phyloP scores from a whole-genome alignment of 2,888 invertebrate genomes.

The Pterostichus madidus region DNA sequence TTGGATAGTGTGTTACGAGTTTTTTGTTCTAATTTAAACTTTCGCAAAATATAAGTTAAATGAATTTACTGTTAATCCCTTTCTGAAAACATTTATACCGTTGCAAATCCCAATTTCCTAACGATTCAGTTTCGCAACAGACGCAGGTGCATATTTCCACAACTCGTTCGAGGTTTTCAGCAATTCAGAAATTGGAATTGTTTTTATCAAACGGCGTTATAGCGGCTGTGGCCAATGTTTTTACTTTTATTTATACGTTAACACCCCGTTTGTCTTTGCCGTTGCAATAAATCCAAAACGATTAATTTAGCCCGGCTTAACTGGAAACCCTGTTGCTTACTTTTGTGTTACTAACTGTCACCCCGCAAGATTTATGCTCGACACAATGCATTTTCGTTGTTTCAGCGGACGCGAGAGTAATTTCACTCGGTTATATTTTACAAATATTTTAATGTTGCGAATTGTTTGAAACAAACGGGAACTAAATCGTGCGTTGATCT shows the following conservation, averaged over 20 bases:
- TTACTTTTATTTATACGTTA: conserved; percentile 53
- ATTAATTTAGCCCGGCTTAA: conserved; percentile 56
- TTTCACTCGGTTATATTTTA: conserved; percentile 36
- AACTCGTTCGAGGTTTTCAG: not conserved
- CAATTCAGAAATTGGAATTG: conserved; percentile 35
- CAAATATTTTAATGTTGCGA: conserved; percentile 43
- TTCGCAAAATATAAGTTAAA: not conserved
- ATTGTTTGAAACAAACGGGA: conserved; percentile 8
- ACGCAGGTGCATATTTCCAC: conserved; percentile 30
- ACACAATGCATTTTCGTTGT: conserved; percentile 49
- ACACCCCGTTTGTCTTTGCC: conserved; percentile 46
- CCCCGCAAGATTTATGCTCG: conserved; percentile 38
- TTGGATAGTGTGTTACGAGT: too few relatives aligned
- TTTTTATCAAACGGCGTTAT: conserved; percentile 30
- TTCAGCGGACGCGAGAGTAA: not conserved
- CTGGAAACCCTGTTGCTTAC: conserved; percentile 56
- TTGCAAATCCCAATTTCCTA: conserved; percentile 5
- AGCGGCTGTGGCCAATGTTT: conserved; percentile 32
- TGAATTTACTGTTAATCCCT: not conserved
- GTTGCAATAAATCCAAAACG: conserved; percentile 55
- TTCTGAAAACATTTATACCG: not conserved
- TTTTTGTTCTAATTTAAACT: too few relatives aligned
- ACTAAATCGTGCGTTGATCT: conserved; percentile 9
- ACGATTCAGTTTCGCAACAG: not conserved
- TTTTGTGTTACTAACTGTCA: conserved; percentile 56